Percentiles rank a stretch among this genome's conserved stretches.
Conservation (phyloP, 2,113 vertebrate species). For the Harpagus bidentatus region DNA sequence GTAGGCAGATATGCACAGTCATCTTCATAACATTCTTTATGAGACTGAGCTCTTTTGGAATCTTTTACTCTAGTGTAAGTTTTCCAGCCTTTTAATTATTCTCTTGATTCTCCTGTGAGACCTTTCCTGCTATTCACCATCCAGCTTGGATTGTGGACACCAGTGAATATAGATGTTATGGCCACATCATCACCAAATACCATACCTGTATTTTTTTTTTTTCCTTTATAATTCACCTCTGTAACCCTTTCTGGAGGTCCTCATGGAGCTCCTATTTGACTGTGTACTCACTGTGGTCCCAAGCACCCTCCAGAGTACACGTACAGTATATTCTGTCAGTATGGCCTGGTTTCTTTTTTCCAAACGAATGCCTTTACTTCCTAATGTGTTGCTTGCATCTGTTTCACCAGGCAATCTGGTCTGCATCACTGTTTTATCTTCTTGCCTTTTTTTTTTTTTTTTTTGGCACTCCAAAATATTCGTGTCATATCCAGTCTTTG, state of each 20-base stretch:
- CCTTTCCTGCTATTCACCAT: not conserved
- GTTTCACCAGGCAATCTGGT: conserved; percentile 33
- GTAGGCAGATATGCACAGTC: not conserved
- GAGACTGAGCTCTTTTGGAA: not conserved
- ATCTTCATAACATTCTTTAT: not conserved
- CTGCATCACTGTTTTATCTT: conserved; percentile 29
- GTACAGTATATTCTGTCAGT: not conserved
- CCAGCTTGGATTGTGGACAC: not conserved
- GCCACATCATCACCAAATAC: not conserved
- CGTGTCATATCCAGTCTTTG: not conserved
- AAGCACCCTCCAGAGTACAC: not conserved
- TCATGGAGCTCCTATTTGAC: not conserved
- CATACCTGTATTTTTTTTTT: not conserved
- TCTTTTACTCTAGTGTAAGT: not conserved
- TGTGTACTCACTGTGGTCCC: not conserved
- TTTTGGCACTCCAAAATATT: not conserved
- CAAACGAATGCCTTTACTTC: not conserved
- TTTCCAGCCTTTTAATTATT: not conserved
- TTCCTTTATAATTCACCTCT: not conserved
- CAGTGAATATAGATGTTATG: not conserved
- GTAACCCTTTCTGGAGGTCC: not conserved
- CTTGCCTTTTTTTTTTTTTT: not conserved
- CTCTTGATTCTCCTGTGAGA: not conserved
- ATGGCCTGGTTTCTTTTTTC: not conserved
- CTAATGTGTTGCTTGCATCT: conserved; percentile 19